Conservation (phyloP, 2,797 vertebrate genomes). For the Brachyalestes nurse region DNA sequence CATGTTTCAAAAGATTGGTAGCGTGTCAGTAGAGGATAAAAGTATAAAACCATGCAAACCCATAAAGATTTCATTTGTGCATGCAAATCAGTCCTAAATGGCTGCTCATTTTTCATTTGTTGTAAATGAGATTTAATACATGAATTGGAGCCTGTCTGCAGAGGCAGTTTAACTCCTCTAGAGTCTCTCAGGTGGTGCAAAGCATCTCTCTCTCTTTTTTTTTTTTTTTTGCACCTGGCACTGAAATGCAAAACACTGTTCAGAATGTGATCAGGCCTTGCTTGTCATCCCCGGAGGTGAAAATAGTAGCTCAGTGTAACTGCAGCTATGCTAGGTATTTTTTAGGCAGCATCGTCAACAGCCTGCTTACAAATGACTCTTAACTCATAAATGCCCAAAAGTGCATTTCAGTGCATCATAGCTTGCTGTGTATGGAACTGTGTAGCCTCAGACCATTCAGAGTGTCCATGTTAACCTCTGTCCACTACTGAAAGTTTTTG, state of each 20-base stretch:
- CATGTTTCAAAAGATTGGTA: neutral
- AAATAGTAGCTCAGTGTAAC: neutral
- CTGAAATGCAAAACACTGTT: neutral
- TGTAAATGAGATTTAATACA: conserved; percentile 11
- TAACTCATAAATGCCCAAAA: too few relatives aligned
- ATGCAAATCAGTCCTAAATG: neutral
- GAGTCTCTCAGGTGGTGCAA: neutral
- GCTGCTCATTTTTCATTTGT: neutral
- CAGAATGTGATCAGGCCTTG: neutral
- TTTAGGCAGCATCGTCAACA: too few relatives aligned
- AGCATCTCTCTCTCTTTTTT: neutral
- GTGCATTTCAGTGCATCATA: too few relatives aligned
- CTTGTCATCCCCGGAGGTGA: neutral
- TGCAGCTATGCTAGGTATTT: conserved; percentile 6
- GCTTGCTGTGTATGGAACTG: too few relatives aligned
- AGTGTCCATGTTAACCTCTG: too few relatives aligned
- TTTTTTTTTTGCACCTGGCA: neutral
- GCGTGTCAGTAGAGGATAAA: neutral
- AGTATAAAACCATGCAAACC: neutral
- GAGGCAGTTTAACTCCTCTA: neutral
- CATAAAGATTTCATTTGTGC: neutral
- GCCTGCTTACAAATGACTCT: too few relatives aligned
- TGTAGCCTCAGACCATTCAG: too few relatives aligned
- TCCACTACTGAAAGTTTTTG: too few relatives aligned
- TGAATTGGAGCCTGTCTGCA: neutral